These are phyloP conservation scores for Leiothrix lutea DNA, from an alignment of 2,113 vertebrate genomes.

Conservation along the genomic window DNA sequence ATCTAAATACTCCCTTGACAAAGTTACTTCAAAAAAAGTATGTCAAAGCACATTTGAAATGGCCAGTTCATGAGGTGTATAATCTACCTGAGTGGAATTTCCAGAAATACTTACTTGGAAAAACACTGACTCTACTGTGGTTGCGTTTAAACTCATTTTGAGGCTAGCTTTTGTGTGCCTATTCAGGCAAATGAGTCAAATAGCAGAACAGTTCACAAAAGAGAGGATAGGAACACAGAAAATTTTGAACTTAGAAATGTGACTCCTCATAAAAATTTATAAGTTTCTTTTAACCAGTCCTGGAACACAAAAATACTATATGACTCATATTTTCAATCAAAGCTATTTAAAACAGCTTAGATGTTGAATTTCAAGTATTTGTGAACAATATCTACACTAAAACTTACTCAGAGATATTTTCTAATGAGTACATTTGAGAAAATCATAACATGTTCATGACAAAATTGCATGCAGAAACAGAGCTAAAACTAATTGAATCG, in stretches of 20 bases:
- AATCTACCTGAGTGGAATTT: neutral
- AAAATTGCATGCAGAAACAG: constrained; percentile 18
- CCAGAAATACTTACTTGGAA: neutral
- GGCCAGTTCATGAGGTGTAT: neutral
- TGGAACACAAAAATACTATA: neutral
- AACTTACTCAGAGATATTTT: constrained; percentile 20
- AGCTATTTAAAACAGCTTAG: constrained; percentile 15
- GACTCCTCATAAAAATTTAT: neutral
- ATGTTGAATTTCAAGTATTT: constrained; percentile 34
- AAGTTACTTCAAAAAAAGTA: neutral
- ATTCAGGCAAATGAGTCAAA: neutral
- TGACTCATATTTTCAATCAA: constrained; percentile 25
- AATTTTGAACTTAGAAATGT: neutral
- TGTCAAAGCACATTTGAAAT: neutral
- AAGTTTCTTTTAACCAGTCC: neutral
- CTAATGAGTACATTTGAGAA: constrained; percentile 1
- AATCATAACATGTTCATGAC: neutral
- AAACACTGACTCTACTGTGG: neutral
- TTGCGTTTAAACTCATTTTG: neutral
- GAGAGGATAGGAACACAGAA: neutral
- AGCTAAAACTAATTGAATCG: constrained; percentile 3
- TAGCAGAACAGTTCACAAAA: neutral
- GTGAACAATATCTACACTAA: neutral
- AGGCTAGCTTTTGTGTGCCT: neutral
- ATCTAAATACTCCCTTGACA: neutral